Evolutionary conservation across 2,797 vertebrate genomes (phyloP).

Genomic region (Aotus griseimembra): DNA sequence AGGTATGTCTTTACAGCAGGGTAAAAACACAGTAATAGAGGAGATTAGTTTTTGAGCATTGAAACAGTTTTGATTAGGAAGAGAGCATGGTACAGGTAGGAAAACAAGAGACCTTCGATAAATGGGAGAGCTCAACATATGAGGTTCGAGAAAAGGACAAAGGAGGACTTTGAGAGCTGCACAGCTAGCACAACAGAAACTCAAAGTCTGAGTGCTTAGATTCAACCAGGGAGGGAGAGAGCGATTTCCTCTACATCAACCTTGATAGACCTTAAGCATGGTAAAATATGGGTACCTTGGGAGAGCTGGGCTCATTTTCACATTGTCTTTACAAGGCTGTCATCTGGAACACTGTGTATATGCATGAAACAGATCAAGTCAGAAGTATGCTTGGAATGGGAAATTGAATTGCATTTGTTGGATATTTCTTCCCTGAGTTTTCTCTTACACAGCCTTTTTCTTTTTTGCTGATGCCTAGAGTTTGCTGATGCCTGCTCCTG

Average conservation of each 20-base stretch:
- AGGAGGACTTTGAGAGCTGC: neutral
- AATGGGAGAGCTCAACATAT: neutral
- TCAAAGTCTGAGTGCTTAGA: neutral
- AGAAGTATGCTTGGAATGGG: neutral
- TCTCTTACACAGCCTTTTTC: neutral
- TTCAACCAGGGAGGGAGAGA: neutral
- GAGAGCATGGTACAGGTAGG: neutral
- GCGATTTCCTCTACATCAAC: neutral
- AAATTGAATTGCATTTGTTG: neutral
- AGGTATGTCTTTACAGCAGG: too few species aligned
- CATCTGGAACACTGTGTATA: neutral
- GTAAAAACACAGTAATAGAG: too few species aligned
- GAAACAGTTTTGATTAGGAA: neutral
- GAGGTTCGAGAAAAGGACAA: neutral
- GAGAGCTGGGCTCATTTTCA: neutral
- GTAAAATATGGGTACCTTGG: neutral
- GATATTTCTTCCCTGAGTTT: neutral
- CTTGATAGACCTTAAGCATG: neutral
- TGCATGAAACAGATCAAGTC: neutral
- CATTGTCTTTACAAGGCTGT: neutral
- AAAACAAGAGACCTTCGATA: neutral
- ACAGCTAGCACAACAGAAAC: neutral
- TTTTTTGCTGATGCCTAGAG: neutral
- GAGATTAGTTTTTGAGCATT: neutral
- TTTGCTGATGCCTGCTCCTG: neutral